These are phyloP conservation scores for Rhinatrema bivittatum DNA, from an alignment of 2,797 vertebrate genomes.

Conservation along the genomic window DNA sequence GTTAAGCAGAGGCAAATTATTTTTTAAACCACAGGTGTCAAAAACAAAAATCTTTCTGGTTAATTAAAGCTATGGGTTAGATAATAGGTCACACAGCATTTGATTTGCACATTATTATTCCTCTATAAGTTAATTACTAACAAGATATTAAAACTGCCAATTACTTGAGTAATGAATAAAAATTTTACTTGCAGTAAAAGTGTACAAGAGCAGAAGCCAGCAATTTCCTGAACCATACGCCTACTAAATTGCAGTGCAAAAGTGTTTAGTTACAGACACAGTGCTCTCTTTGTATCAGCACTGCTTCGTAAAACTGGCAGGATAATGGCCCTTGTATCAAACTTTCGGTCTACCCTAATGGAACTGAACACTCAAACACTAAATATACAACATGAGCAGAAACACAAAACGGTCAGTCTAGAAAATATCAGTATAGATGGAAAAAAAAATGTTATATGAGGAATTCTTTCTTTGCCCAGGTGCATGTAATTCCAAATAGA, in stretches of 20 bases:
- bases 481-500: too few species aligned
- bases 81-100: constrained; percentile 54
- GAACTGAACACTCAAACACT: constrained; percentile 35
- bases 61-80: constrained; percentile 39
- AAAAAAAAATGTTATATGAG: too few species aligned
- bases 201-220: constrained; percentile 76
- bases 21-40: constrained; percentile 25
- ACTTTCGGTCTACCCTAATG: constrained; percentile 54
- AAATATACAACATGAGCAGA: too few species aligned
- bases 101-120: constrained; percentile 65
- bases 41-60: constrained; percentile 15
- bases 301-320: constrained; percentile 44
- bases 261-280: constrained; percentile 77
- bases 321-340: constrained; percentile 73
- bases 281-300: constrained; percentile 76
- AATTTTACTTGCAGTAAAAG: constrained; percentile 86
- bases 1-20: constrained; percentile 41
- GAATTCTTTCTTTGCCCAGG: too few species aligned
- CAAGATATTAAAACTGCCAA: constrained; percentile 92
- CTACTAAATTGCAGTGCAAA: constrained; percentile 90
- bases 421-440: too few species aligned
- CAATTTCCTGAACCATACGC: constrained; percentile 92
- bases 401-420: too few species aligned
- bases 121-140: constrained; percentile 94
- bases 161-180: constrained; percentile 86